Conservation (phyloP, 2,888 invertebrate species). For the Trissolcus brochymenae region DNA sequence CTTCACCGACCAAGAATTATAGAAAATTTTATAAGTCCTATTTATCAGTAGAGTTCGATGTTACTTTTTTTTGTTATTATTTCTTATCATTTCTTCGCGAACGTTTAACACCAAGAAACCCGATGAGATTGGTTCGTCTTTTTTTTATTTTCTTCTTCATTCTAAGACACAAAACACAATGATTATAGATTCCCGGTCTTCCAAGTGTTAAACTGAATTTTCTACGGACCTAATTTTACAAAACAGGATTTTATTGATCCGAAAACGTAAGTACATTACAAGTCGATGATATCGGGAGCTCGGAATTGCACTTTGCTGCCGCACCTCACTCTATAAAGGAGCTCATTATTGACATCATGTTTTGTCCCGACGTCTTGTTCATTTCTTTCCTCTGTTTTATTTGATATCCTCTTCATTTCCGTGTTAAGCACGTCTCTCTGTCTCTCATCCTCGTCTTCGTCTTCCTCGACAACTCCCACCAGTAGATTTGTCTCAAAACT, state of each 20-base stretch:
- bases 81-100: neutral
- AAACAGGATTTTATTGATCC: constrained; percentile 49
- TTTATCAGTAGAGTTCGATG: constrained; percentile 40
- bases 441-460: constrained; percentile 60
- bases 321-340: constrained; percentile 66
- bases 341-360: constrained; percentile 58
- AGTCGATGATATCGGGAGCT: constrained; percentile 68
- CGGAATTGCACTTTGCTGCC: constrained; percentile 69
- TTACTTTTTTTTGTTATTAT: neutral
- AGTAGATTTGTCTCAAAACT: constrained; percentile 63
- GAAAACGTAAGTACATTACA: constrained; percentile 60
- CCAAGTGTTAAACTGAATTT: constrained; percentile 23
- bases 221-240: constrained; percentile 31
- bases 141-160: neutral
- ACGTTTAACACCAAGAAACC: no score
- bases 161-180: neutral
- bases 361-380: constrained; percentile 37
- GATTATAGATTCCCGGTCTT: constrained; percentile 5
- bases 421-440: no score
- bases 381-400: constrained; percentile 53
- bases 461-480: constrained; percentile 67
- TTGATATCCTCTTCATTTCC: constrained; percentile 41
- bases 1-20: constrained; percentile 19
- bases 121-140: neutral
- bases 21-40: constrained; percentile 36